Evolutionary conservation across 1,140 invertebrate genomes (phyloP).

Genomic region (Drosophila neocordata): DNA sequence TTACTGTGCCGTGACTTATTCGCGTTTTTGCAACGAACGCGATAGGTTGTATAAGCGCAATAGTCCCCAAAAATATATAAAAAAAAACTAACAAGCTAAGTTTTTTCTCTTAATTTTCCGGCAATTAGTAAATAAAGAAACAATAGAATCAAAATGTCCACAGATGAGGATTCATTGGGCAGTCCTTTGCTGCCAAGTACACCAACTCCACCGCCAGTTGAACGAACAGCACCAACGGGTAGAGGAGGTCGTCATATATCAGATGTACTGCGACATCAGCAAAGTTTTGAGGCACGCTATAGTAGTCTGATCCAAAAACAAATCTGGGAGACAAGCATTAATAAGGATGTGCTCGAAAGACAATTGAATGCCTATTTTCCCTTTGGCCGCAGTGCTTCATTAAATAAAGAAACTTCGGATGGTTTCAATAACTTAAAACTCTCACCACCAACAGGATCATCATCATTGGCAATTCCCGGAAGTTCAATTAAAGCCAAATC

Average conservation of each 20-base stretch:
- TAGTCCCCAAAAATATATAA: not conserved
- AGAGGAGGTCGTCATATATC: conserved; percentile 22
- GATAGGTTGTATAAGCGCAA: conserved; percentile 45
- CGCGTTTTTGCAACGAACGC: conserved; percentile 61
- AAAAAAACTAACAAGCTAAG: conserved; percentile 49
- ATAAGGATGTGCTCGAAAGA: conserved; percentile 68
- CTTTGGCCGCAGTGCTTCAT: conserved; percentile 62
- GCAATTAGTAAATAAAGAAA: conserved; percentile 47
- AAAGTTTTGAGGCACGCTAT: conserved; percentile 76
- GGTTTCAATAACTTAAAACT: conserved; percentile 38
- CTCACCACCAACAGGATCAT: not conserved
- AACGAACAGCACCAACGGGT: conserved; percentile 48
- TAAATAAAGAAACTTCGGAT: conserved; percentile 47
- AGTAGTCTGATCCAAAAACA: conserved; percentile 73
- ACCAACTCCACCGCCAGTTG: conserved; percentile 17
- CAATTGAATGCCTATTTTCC: conserved; percentile 76
- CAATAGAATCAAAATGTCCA: conserved; percentile 55
- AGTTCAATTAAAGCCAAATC: conserved; percentile 39
- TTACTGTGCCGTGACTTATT: conserved; percentile 73
- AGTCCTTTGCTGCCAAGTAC: conserved; percentile 35
- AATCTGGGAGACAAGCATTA: conserved; percentile 78
- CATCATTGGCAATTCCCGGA: not conserved
- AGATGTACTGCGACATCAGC: conserved; percentile 66
- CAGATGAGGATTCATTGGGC: conserved; percentile 62
- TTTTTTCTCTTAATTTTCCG: conserved; percentile 69